Evolutionary conservation across 2,113 vertebrate species (phyloP).

Genomic region (Leuciscus idus): DNA sequence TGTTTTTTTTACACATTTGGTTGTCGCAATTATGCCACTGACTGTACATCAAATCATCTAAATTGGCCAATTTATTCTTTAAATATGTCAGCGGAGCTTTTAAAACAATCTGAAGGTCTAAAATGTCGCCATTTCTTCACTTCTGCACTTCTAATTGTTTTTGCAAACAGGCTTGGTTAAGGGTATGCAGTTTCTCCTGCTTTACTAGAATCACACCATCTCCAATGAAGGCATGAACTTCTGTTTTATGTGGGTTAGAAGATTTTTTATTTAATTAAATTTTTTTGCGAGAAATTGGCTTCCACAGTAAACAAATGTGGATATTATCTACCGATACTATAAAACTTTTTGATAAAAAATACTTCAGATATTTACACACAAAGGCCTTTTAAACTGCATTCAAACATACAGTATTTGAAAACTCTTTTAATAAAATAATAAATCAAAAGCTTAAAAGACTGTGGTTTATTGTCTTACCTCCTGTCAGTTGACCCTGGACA

Average conservation of each 20-base stretch:
- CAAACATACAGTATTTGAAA: background rate
- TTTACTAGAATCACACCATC: background rate
- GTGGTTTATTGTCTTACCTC: slow-evolving; percentile 21
- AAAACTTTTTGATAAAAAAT: background rate
- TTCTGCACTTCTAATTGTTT: background rate
- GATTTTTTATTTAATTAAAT: too few species aligned
- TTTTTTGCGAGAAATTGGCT: background rate
- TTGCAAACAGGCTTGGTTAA: background rate
- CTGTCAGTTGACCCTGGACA: slow-evolving; percentile 52
- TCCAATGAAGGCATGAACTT: background rate
- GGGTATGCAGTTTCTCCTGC: background rate
- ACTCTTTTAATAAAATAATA: background rate
- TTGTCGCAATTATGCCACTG: too few species aligned
- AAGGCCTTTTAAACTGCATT: background rate
- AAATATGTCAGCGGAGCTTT: too few species aligned
- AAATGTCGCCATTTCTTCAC: background rate
- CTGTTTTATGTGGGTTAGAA: background rate
- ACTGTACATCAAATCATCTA: too few species aligned
- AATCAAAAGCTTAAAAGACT: background rate
- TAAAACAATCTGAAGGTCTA: background rate
- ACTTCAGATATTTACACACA: background rate
- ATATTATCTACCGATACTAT: background rate
- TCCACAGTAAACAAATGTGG: background rate
- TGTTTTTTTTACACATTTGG: too few species aligned
- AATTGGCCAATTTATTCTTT: too few species aligned